Conservation (phyloP, 2,113 vertebrate genomes). For the Strix aluco region DNA sequence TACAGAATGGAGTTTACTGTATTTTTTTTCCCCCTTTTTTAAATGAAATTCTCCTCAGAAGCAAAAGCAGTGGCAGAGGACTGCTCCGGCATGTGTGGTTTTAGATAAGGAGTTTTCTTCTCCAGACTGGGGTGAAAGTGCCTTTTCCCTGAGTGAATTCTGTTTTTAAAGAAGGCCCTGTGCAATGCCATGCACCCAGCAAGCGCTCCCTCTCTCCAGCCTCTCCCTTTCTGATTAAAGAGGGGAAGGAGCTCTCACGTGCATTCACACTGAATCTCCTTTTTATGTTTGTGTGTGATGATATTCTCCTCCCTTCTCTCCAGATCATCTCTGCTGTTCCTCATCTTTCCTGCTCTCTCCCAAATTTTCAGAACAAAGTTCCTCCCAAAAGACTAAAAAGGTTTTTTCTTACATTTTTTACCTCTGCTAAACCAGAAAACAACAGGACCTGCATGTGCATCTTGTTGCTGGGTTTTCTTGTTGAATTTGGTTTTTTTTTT, state of each 20-base stretch:
- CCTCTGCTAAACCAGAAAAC: background rate
- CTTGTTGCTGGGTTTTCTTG: background rate
- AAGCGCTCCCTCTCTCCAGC: background rate
- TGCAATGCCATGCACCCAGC: background rate
- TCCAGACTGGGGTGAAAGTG: background rate
- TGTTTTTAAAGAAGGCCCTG: background rate
- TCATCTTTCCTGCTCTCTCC: background rate
- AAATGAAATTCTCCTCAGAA: background rate
- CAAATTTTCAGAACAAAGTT: background rate
- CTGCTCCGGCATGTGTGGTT: rapidly evolving
- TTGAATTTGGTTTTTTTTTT: background rate
- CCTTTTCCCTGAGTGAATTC: background rate
- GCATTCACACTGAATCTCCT: background rate
- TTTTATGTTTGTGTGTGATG: background rate
- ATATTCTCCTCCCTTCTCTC: background rate
- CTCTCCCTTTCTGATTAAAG: background rate
- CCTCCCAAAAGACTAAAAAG: background rate
- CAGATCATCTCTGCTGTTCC: background rate
- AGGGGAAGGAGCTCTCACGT: rapidly evolving
- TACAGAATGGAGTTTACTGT: background rate
- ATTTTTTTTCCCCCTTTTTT: background rate
- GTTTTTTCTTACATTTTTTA: background rate
- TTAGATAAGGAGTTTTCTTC: background rate
- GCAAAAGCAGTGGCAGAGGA: background rate
- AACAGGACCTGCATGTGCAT: background rate